These are phyloP conservation scores for Grallaria varia DNA, from an alignment of 2,113 vertebrate species.

Conservation along the genomic window DNA sequence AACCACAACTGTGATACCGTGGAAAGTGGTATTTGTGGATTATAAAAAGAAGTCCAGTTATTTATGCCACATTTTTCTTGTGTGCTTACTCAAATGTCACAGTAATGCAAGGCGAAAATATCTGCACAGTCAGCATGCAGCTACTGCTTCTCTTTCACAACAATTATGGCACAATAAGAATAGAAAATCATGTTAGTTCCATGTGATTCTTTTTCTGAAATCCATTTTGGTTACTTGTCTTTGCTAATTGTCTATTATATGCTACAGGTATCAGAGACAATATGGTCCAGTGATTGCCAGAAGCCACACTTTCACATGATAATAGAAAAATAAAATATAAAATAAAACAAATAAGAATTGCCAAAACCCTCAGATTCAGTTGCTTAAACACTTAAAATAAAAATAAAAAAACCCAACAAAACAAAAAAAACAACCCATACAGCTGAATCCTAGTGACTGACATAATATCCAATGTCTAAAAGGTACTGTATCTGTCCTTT, in stretches of 20 bases:
- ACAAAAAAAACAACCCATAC: background rate
- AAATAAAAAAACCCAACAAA: background rate
- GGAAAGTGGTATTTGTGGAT: background rate
- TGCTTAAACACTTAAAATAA: background rate
- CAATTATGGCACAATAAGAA: background rate
- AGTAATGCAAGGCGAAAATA: accelerated
- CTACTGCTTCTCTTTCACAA: background rate
- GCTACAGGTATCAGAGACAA: background rate
- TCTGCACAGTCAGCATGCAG: background rate
- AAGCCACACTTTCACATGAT: background rate
- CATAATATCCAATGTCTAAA: background rate
- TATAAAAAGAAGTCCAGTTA: background rate
- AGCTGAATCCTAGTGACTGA: background rate
- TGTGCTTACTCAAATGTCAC: background rate
- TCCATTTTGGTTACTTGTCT: background rate
- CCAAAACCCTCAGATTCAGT: background rate
- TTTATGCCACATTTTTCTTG: background rate
- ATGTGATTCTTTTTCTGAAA: background rate
- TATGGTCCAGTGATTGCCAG: background rate
- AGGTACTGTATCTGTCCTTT: background rate
- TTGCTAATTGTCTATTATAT: background rate
- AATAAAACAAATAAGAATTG: background rate
- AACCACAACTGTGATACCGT: background rate
- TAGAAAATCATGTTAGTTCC: background rate
- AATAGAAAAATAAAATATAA: background rate